Base-by-base conservation (phyloP, 2,888 invertebrate species). In the Microdon myrmicae region DNA sequence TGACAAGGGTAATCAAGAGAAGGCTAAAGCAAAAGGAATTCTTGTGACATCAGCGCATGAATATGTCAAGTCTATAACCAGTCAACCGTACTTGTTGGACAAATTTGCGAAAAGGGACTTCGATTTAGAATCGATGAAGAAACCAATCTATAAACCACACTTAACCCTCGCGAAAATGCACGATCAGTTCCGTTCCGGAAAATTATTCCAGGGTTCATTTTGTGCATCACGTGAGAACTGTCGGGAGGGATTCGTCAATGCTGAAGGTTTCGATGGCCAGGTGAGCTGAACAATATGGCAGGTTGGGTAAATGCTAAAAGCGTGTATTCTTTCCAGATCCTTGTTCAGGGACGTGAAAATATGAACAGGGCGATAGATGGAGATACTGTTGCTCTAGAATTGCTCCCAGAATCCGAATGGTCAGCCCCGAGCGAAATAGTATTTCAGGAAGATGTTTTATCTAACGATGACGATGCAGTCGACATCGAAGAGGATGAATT, bases 331-430 rank as follows among this genome's bases (percentile, higher is more conserved):
- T 76, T 73, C 5, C 69, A 90, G 90, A 84, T 94, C 60, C 80
- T 94, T 4, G 83, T 96, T 12, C 94, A 94, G 86, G 95, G 96
- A 1, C 85, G 90, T 55, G 83, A 85, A 44, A 87, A 92, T 41
- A 85, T 97, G 47, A 99, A 99, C 79, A 85, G 99, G 60, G 94
- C 96, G 2, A 90, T 98, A 0, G 93, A 98, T 76, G 96, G 94
- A 3, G 99, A 99, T 75, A 82, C 89, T 26, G 96, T 99, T 3
- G 98, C 95, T 3, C 82, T 99, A 43, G 88, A 95, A 80, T 81
- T 99, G 34, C 83, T 98, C 34, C 90, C 95, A 0, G 86, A 96
- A 81, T 84, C 85, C 4, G 85, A 97, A 72, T 99, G 99, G 99
- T 86, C 90, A 4, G 86, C 87, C 26, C 96, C 96, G 0, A 94